Evolutionary conservation across 2,888 invertebrate genomes (phyloP).

Genomic region (Dolomedes plantarius): DNA sequence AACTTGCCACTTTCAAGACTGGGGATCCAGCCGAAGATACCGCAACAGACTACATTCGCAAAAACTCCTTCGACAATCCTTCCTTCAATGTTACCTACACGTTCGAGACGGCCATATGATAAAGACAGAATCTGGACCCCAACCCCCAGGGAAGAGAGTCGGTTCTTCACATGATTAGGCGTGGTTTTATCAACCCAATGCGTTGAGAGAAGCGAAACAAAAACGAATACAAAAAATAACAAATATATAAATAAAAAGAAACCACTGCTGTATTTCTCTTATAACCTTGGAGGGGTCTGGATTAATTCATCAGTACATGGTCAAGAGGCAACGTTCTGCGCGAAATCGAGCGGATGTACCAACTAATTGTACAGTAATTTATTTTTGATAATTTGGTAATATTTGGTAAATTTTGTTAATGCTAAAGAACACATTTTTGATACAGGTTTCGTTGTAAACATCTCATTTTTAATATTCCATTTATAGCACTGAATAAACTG

Average conservation of each 20-base stretch:
- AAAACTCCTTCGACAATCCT: slow-evolving; percentile 74
- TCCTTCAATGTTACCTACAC: slow-evolving; percentile 73
- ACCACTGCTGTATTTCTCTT: background rate
- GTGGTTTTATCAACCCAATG: background rate
- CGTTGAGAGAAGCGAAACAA: no score
- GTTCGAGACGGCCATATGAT: slow-evolving; percentile 74
- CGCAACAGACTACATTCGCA: slow-evolving; percentile 69
- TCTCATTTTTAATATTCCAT: no score
- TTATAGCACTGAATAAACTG: no score
- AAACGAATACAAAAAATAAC: no score
- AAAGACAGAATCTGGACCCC: slow-evolving; percentile 23
- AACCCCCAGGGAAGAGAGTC: background rate
- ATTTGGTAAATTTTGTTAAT: no score
- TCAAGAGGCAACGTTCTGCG: background rate
- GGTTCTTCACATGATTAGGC: background rate
- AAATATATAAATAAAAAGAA: background rate
- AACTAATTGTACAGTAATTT: no score
- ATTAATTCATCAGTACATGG: background rate
- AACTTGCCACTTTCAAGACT: slow-evolving; percentile 60
- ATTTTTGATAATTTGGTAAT: no score
- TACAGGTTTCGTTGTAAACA: no score
- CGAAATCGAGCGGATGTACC: no score
- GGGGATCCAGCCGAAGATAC: slow-evolving; percentile 68
- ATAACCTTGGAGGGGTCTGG: background rate
- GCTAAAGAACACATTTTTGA: no score